Conservation (phyloP, 1,140 invertebrate species). For the Chironomus tepperi region DNA sequence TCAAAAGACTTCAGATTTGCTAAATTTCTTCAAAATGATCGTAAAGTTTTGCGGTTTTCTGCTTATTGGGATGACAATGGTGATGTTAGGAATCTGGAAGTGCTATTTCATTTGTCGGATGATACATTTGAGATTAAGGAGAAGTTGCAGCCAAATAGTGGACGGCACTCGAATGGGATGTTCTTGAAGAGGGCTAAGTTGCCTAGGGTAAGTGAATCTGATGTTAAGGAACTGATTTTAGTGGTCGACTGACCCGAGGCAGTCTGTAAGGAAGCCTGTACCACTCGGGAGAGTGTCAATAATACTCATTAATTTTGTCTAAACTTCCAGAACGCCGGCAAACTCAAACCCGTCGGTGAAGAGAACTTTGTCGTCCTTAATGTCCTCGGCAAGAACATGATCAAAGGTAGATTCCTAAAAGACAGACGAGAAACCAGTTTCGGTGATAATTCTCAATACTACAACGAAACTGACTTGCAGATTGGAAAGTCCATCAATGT, state of each 20-base stretch:
- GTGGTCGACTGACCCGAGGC: too few relatives aligned
- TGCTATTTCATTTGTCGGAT: conserved; percentile 78
- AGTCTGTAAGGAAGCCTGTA: too few relatives aligned
- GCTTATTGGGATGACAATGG: conserved; percentile 87
- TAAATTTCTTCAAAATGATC: conserved; percentile 68
- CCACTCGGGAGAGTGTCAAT: too few relatives aligned
- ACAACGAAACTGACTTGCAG: conserved; percentile 56
- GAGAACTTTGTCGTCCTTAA: conserved; percentile 57
- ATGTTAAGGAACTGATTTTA: too few relatives aligned
- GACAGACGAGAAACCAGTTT: conserved; percentile 48
- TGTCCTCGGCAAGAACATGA: conserved; percentile 52
- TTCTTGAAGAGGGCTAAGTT: conserved; percentile 67
- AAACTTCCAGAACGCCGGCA: conserved; percentile 34
- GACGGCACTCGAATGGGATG: conserved; percentile 57
- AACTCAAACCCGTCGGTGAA: conserved; percentile 50
- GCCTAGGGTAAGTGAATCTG: conserved; percentile 56
- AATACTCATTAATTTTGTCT: too few relatives aligned
- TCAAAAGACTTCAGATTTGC: conserved; percentile 45
- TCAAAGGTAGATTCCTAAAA: conserved; percentile 50
- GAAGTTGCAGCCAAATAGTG: conserved; percentile 56
- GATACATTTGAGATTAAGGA: conserved; percentile 85
- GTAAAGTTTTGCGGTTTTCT: conserved; percentile 71
- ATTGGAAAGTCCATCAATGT: conserved; percentile 72
- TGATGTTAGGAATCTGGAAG: conserved; percentile 60
- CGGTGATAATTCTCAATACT: conserved; percentile 46